These are phyloP conservation scores for Pitangus sulphuratus DNA, from an alignment of 2,797 vertebrate species.

Conservation along the genomic window DNA sequence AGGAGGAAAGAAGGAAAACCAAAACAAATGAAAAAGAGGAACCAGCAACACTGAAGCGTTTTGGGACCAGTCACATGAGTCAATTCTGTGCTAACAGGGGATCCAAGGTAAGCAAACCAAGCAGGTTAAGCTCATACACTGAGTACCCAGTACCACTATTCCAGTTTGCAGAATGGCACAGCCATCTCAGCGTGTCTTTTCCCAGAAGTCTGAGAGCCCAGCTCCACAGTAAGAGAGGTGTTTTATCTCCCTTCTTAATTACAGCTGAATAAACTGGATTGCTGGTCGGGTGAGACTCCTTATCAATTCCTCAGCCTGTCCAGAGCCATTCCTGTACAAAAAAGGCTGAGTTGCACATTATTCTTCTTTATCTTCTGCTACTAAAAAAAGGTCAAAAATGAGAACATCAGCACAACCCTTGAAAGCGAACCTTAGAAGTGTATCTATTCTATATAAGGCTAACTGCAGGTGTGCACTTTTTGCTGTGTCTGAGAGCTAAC, in stretches of 20 bases:
- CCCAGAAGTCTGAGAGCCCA: neutral
- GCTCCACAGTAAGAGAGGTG: neutral
- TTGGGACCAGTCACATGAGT: neutral
- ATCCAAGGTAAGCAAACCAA: neutral
- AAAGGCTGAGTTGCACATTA: neutral
- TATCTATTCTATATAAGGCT: neutral
- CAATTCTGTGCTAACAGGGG: neutral
- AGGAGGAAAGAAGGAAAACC: accelerated
- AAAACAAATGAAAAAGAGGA: neutral
- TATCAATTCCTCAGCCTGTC: neutral
- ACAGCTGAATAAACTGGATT: neutral
- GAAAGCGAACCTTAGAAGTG: neutral
- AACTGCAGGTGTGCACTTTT: neutral
- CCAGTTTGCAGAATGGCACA: neutral
- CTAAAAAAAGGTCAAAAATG: neutral
- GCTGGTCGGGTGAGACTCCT: neutral
- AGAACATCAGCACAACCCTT: neutral
- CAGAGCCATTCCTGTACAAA: neutral
- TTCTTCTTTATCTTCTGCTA: neutral
- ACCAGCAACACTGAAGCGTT: neutral
- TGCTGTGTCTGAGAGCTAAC: neutral
- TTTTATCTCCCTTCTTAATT: neutral
- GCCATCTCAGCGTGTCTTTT: neutral
- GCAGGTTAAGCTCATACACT: neutral
- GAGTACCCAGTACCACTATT: neutral